A percentile compares a stretch with the other conserved stretches of the same genome.
Conservation (phyloP, 2,888 invertebrate genomes). For the Dasypolia templi region DNA sequence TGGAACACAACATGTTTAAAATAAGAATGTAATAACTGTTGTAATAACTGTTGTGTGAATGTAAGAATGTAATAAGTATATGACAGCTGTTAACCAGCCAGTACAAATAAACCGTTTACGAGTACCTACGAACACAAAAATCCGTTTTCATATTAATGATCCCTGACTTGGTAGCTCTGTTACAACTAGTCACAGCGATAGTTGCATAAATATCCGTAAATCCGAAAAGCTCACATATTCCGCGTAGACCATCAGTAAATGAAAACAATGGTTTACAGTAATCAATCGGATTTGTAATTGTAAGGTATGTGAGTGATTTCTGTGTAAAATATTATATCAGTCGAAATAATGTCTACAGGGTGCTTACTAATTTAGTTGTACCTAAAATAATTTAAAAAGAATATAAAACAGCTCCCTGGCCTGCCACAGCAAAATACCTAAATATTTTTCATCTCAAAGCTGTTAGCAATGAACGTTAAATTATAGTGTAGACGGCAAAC, state of each 20-base stretch:
- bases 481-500: neutral
- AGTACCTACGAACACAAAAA: neutral
- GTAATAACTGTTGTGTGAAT: neutral
- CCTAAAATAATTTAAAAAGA: neutral
- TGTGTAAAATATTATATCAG: neutral
- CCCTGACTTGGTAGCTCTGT: neutral
- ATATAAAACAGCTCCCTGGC: too few species aligned
- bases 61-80: constrained; percentile 8
- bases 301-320: neutral
- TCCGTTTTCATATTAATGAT: constrained; percentile 5
- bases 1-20: neutral
- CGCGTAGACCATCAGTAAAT: neutral
- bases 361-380: neutral
- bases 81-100: constrained; percentile 27
- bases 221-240: constrained; percentile 13
- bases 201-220: constrained; percentile 9
- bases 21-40: constrained; percentile 11
- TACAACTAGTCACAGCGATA: constrained; percentile 26
- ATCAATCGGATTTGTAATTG: neutral
- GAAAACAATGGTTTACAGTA: neutral
- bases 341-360: neutral
- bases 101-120: neutral
- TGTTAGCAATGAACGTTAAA: neutral
- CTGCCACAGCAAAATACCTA: neutral
- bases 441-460: neutral